Evolutionary conservation across 2,888 invertebrate genomes (phyloP).

Genomic region (Melanostoma mellinum): DNA sequence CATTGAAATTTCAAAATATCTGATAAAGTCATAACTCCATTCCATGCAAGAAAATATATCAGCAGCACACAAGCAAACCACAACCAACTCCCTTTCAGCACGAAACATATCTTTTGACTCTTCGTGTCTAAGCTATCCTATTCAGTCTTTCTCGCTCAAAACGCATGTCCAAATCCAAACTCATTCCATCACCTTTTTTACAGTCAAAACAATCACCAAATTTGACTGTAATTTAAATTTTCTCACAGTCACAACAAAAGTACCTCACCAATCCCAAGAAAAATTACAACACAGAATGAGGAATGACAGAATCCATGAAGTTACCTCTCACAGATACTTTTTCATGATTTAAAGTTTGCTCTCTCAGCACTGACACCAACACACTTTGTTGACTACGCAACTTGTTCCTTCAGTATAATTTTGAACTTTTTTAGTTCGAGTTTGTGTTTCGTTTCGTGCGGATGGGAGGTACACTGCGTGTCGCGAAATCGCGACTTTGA

Average conservation of each 20-base stretch:
- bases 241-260: slow-evolving; percentile 48
- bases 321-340: slow-evolving; percentile 41
- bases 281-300: not conserved
- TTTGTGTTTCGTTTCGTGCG: slow-evolving; percentile 81
- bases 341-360: slow-evolving; percentile 6
- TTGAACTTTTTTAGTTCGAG: slow-evolving; percentile 79
- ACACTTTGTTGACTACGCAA: slow-evolving; percentile 32
- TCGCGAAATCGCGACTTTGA: slow-evolving; percentile 76
- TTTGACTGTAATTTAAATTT: slow-evolving; percentile 11
- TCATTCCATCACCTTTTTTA: slow-evolving; percentile 43
- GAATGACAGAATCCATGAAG: no score
- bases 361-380: slow-evolving; percentile 22
- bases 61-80: slow-evolving; percentile 3
- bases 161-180: slow-evolving; percentile 61
- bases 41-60: not conserved
- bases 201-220: slow-evolving; percentile 65
- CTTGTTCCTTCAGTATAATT: slow-evolving; percentile 34
- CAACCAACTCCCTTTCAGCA: slow-evolving; percentile 45
- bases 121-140: slow-evolving; percentile 28
- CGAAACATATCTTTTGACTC: slow-evolving; percentile 42
- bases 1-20: not conserved
- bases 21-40: slow-evolving; percentile 34
- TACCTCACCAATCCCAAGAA: slow-evolving; percentile 29
- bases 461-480: slow-evolving; percentile 77
- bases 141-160: slow-evolving; percentile 17